Percentiles rank a stretch among this genome's conserved stretches.
phyloP scores from a whole-genome alignment of 1,140 invertebrate species.

The Parasteatoda tepidariorum region DNA sequence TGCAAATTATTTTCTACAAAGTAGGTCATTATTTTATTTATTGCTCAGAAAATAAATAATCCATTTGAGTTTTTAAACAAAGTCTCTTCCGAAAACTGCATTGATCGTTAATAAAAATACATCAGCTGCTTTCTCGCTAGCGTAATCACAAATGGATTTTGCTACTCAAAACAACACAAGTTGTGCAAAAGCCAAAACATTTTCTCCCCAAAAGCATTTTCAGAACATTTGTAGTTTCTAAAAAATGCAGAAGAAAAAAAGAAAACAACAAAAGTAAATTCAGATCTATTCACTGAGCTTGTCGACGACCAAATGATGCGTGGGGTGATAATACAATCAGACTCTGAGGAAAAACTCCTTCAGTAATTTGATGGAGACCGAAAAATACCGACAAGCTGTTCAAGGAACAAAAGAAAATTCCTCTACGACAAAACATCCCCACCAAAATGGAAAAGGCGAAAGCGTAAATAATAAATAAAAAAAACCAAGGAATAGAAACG shows the following conservation, averaged over 20 bases:
- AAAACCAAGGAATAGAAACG: neutral
- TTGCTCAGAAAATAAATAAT: no score
- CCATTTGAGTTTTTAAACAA: no score
- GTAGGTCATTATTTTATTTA: no score
- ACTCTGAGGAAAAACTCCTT: constrained; percentile 13
- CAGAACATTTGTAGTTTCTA: neutral
- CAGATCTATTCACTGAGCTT: neutral
- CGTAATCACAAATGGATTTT: neutral
- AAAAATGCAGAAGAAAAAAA: neutral
- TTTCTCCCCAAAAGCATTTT: neutral
- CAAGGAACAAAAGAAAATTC: no score
- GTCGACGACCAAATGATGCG: constrained; percentile 34
- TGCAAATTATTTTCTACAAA: no score
- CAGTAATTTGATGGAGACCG: constrained; percentile 55
- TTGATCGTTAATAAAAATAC: no score
- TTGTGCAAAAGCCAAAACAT: no score
- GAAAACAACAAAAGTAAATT: constrained; percentile 5
- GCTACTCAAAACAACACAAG: neutral
- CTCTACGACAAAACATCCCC: neutral
- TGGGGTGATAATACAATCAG: constrained; percentile 36
- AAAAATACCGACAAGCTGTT: constrained; percentile 34
- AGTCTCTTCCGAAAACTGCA: no score
- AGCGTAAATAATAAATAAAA: neutral
- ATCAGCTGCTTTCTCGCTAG: neutral
- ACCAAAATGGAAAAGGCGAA: neutral